Base-by-base conservation (phyloP, 2,888 invertebrate genomes). In the Diadromus collaris region DNA sequence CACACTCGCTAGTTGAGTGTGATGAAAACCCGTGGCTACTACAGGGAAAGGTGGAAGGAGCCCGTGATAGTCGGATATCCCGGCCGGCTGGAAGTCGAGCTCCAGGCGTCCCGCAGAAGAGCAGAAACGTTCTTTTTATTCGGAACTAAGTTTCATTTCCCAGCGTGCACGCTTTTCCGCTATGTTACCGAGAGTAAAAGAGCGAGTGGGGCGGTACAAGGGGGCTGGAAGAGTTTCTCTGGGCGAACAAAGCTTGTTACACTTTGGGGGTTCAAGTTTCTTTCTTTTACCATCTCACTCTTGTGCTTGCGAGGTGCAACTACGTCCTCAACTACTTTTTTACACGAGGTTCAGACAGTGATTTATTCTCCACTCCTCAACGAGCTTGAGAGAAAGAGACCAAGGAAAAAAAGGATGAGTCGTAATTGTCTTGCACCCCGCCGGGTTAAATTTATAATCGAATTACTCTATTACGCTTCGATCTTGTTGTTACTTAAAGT, bases 241-340 rank as follows among this genome's bases (percentile, higher is more conserved):
- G 68, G 64, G 73, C 63, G 73, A 69, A 78, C 78, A 78, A 78
- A 78, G 73, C 73, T 63, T 69, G 78, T 78, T 78, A 78, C 73
- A 78, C 73, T 73, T 64, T 48, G 56, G 64, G 38, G 73, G 72
- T 72, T 73, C 73, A 68, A 78, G 78, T 73, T 78, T 78, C 54
- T 68, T 63, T 63, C 73, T 73, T 73, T 73, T 61, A 63, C 38
- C 54, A 27, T 72, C 72, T 44, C 46, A 13, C 63, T 76, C 56
- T 69, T 16, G 41, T 24, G 51, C 75, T 69, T 46, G 19, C 58
- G 46, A 64, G 60, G 48, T 38, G 60, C 76, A 65, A 70, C 76
- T 64, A 48, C 64, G 58, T 71, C 29, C 71, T 76, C 71, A 32
- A 61, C 70, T 32, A 56, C 61, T 54, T 68, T 76, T 67, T 71